Conservation (phyloP, 2,888 invertebrate species). For the Dasypolia templi region DNA sequence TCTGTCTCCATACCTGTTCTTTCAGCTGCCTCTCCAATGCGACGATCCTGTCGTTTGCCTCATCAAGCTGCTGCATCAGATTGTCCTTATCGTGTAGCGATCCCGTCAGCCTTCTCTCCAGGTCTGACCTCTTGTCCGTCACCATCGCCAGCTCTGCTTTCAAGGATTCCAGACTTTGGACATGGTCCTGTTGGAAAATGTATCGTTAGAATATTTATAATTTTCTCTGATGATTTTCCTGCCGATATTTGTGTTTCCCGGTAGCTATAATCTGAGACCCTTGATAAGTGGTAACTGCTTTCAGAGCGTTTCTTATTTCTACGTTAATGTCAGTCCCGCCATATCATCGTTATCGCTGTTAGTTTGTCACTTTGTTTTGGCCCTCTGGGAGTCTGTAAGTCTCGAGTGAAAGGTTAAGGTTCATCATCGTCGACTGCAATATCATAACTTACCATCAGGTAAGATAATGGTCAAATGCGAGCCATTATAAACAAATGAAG, state of each 20-base stretch:
- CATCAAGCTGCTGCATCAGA: constrained; percentile 95
- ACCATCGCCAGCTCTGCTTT: constrained; percentile 96
- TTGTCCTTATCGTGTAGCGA: constrained; percentile 95
- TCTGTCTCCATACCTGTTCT: constrained; percentile 92
- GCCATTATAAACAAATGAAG: constrained; percentile 1
- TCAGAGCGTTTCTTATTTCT: neutral
- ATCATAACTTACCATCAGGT: neutral
- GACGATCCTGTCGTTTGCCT: constrained; percentile 96
- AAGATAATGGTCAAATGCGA: neutral
- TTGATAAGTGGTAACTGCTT: neutral
- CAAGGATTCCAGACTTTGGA: constrained; percentile 96
- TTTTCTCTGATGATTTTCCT: neutral
- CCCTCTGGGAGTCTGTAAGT: neutral
- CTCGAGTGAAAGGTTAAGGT: neutral
- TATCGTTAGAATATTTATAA: neutral
- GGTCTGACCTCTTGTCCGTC: constrained; percentile 95
- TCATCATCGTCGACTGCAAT: neutral
- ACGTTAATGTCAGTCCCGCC: neutral
- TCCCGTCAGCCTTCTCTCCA: constrained; percentile 95
- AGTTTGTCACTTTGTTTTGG: neutral
- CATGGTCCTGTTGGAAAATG: constrained; percentile 93
- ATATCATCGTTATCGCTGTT: neutral
- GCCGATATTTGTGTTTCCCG: neutral
- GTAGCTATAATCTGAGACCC: neutral
- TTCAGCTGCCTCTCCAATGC: constrained; percentile 95